These are phyloP conservation scores for Apodemus speciosus DNA, from an alignment of 2,113 vertebrate species.

Conservation along the genomic window DNA sequence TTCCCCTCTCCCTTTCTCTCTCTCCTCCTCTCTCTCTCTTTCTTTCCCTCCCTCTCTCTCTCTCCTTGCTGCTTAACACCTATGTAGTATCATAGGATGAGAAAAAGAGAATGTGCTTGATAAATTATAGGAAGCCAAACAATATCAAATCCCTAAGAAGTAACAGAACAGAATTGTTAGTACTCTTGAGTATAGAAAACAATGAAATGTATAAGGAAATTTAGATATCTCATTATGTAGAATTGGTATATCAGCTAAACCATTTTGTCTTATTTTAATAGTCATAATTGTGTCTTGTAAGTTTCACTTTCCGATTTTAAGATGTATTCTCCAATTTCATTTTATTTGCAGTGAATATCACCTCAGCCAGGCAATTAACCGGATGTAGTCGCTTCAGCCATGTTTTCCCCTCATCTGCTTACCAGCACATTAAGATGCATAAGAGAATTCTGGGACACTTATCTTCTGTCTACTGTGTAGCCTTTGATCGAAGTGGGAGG, in stretches of 20 bases:
- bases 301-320: conserved; percentile 57
- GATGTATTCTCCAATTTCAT: conserved; percentile 45
- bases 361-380: conserved; percentile 92
- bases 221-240: conserved; percentile 45
- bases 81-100: background rate
- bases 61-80: background rate
- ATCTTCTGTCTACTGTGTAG: conserved; percentile 98
- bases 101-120: conserved; percentile 2
- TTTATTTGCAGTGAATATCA: conserved; percentile 88
- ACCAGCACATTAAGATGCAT: conserved; percentile 99
- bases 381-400: conserved; percentile 93
- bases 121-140: conserved; percentile 20
- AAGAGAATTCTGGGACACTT: conserved; percentile 97
- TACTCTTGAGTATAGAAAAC: conserved; percentile 32
- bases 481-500: conserved; percentile 95
- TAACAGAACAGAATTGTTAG: conserved; percentile 11
- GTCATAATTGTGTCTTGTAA: conserved; percentile 33
- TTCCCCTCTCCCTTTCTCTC: background rate
- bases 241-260: conserved; percentile 34
- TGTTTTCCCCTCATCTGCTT: conserved; percentile 91
- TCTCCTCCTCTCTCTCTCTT: background rate
- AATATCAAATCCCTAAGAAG: background rate
- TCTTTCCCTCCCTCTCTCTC: background rate
- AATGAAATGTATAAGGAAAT: conserved; percentile 23
- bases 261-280: conserved; percentile 58